Percentiles rank a stretch among this genome's conserved stretches.
Conservation (phyloP, 2,797 vertebrate genomes). For the Ciconia nigra region DNA sequence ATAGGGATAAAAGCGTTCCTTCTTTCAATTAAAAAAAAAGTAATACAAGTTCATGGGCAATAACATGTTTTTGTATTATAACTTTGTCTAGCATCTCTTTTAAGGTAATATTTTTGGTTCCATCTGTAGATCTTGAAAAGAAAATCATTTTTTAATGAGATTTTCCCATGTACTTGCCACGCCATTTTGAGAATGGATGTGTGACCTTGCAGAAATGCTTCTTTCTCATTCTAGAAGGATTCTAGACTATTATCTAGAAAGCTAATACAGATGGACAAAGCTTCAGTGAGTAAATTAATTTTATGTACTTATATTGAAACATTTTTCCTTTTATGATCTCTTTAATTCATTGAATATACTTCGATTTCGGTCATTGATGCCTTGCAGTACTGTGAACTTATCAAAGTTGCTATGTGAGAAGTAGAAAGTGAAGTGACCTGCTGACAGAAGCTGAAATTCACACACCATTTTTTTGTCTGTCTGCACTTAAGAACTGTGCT, state of each 20-base stretch:
- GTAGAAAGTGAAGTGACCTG: neutral
- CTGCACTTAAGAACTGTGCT: neutral
- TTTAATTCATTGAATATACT: neutral
- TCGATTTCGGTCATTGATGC: neutral
- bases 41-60: neutral
- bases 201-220: neutral
- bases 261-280: neutral
- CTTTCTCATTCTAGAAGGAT: neutral
- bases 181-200: neutral
- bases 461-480: neutral
- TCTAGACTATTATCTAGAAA: neutral
- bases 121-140: neutral
- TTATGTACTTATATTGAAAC: neutral
- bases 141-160: neutral
- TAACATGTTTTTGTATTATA: neutral
- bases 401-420: neutral
- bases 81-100: neutral
- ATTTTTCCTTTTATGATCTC: neutral
- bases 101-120: neutral
- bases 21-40: neutral
- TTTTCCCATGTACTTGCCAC: neutral
- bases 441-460: neutral
- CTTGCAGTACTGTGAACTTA: neutral
- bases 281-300: neutral
- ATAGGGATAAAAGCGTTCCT: neutral